phyloP scores from a whole-genome alignment of 2,113 vertebrate species.

The Raja brachyura region DNA sequence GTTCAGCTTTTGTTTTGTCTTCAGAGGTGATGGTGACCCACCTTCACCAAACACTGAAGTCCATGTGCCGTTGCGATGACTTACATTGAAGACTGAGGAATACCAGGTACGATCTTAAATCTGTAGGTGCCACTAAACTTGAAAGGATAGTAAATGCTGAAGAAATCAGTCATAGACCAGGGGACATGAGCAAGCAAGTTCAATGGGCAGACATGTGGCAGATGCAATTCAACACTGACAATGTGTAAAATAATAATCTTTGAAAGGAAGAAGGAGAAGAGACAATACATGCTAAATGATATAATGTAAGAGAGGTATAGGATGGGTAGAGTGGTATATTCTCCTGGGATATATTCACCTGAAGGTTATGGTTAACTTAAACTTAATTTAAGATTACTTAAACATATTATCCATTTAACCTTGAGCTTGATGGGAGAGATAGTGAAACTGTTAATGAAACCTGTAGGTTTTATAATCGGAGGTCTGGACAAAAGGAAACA shows the following conservation, averaged over 20 bases:
- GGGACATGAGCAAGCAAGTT: background rate
- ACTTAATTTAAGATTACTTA: too few relatives aligned
- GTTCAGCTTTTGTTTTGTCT: background rate
- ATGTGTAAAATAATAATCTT: background rate
- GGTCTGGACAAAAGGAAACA: too few relatives aligned
- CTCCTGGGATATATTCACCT: too few relatives aligned
- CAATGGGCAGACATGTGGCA: background rate
- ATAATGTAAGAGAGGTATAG: background rate
- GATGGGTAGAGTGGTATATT: too few relatives aligned
- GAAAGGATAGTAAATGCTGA: background rate
- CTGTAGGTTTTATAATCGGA: too few relatives aligned
- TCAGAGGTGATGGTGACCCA: background rate
- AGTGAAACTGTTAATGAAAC: too few relatives aligned
- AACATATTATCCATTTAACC: too few relatives aligned
- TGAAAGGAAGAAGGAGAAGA: background rate
- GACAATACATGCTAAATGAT: background rate
- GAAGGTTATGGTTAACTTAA: too few relatives aligned
- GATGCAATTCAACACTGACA: background rate
- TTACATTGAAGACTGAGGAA: background rate
- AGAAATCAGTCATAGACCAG: background rate
- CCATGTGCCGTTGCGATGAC: background rate
- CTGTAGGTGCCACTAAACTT: background rate
- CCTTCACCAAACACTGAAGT: too few relatives aligned
- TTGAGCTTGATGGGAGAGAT: background rate
- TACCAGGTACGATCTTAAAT: background rate